Evolutionary conservation across 2,888 invertebrate genomes (phyloP).

Genomic region (Sclerodermus sp.): DNA sequence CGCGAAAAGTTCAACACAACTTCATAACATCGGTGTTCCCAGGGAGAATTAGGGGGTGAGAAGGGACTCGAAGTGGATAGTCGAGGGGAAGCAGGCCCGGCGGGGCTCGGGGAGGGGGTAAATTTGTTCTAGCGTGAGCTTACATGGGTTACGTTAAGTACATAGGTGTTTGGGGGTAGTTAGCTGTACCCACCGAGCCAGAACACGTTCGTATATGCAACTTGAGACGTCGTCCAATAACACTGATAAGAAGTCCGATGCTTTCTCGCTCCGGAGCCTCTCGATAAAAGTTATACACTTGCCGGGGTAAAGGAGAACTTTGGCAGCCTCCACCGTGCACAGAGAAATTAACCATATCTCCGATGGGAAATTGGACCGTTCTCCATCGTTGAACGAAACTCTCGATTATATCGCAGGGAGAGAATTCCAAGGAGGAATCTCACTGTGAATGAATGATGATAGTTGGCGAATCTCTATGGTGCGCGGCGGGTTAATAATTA

Average conservation of each 20-base stretch:
- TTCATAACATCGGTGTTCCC: slow-evolving; percentile 52
- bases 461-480: slow-evolving; percentile 29
- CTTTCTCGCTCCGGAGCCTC: slow-evolving; percentile 1
- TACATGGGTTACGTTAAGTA: slow-evolving; percentile 58
- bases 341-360: no score
- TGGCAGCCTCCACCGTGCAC: no score
- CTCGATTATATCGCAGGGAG: no score
- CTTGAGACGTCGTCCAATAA: slow-evolving; percentile 21
- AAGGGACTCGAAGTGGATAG: slow-evolving; percentile 39
- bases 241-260: slow-evolving; percentile 20
- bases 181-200: slow-evolving; percentile 41
- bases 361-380: no score
- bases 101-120: slow-evolving; percentile 34
- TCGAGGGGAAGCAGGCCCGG: slow-evolving; percentile 24
- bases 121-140: slow-evolving; percentile 59
- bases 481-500: slow-evolving; percentile 34
- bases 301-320: no score
- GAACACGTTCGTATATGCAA: slow-evolving; percentile 18
- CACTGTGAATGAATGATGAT: slow-evolving; percentile 28
- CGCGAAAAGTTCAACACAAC: slow-evolving; percentile 58
- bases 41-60: slow-evolving; percentile 35
- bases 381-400: no score
- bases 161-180: slow-evolving; percentile 53
- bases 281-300: slow-evolving; percentile 1
- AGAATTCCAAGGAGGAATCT: no score